Percentiles rank a stretch among this genome's conserved stretches.
These are phyloP conservation scores for Homarus americanus DNA, from an alignment of 1,140 invertebrate species.

Conservation along the genomic window DNA sequence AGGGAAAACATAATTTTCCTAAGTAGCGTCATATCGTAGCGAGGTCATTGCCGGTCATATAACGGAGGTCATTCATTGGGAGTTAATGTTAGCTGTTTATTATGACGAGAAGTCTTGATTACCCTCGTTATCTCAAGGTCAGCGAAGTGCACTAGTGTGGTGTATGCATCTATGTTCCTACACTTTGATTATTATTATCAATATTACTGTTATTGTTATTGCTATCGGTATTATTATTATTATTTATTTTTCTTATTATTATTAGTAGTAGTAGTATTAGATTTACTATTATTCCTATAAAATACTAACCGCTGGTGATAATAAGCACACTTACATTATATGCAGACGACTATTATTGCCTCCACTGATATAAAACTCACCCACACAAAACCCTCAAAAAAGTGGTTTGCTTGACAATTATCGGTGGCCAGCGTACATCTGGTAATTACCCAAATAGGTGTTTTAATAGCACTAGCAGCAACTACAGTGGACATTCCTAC, in stretches of 20 bases:
- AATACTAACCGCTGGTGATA: background rate
- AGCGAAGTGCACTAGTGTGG: background rate
- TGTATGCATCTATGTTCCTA: no score
- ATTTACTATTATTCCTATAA: no score
- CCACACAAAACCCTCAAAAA: constrained; percentile 20
- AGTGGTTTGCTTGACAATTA: constrained; percentile 5
- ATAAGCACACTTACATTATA: background rate
- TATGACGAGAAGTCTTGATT: background rate
- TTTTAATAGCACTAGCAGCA: constrained; percentile 21
- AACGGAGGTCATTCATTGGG: background rate
- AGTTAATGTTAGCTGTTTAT: background rate
- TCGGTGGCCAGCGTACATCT: background rate
- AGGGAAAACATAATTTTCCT: background rate
- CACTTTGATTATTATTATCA: no score
- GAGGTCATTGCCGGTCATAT: background rate
- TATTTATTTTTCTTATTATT: no score
- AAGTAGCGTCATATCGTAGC: background rate
- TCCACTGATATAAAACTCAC: background rate
- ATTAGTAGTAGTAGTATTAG: no score
- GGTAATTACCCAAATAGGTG: constrained; percentile 38
- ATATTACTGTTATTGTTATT: no score
- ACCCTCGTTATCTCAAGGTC: background rate
- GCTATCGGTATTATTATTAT: no score
- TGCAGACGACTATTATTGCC: background rate
- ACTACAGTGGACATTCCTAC: background rate